Conservation (phyloP, 2,888 invertebrate species). For the Rhimphoctona megacephalus region DNA sequence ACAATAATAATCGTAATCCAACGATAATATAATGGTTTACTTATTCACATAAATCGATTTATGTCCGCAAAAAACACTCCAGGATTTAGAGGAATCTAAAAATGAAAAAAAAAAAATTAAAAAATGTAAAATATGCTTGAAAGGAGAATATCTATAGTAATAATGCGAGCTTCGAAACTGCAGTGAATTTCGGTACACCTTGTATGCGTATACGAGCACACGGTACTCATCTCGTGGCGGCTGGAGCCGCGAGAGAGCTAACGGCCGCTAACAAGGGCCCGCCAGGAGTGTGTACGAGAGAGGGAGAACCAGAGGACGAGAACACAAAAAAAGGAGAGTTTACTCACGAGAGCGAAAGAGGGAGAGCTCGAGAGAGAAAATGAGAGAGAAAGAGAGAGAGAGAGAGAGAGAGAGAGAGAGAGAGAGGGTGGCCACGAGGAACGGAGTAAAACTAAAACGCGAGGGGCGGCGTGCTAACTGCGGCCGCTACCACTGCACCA, state of each 20-base stretch:
- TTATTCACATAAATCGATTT: neutral
- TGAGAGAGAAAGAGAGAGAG: conserved; percentile 45
- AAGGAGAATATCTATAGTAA: neutral
- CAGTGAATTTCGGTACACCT: conserved; percentile 25
- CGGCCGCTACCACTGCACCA: conserved; percentile 53
- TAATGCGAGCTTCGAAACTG: neutral
- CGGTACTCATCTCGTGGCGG: conserved; percentile 45
- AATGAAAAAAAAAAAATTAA: neutral
- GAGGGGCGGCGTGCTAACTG: conserved; percentile 70
- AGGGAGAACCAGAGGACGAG: conserved; percentile 40
- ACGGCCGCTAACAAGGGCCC: conserved; percentile 78
- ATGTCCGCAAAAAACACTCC: neutral
- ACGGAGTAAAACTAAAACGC: conserved; percentile 52
- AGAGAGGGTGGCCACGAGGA: conserved; percentile 51
- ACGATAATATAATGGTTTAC: neutral
- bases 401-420: conserved; percentile 32
- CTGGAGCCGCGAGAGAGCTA: conserved; percentile 71
- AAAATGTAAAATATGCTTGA: neutral
- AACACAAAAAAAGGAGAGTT: conserved; percentile 31
- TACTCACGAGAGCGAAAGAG: conserved; percentile 34
- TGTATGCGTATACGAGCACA: conserved; percentile 26
- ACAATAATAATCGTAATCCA: neutral
- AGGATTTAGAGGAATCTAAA: too few relatives aligned
- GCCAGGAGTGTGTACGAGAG: conserved; percentile 51
- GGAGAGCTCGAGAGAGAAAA: conserved; percentile 26